A percentile compares a stretch with the other conserved stretches of the same genome.
Evolutionary conservation across 2,797 vertebrate species (phyloP).

Genomic region (Coregonus suidteri): DNA sequence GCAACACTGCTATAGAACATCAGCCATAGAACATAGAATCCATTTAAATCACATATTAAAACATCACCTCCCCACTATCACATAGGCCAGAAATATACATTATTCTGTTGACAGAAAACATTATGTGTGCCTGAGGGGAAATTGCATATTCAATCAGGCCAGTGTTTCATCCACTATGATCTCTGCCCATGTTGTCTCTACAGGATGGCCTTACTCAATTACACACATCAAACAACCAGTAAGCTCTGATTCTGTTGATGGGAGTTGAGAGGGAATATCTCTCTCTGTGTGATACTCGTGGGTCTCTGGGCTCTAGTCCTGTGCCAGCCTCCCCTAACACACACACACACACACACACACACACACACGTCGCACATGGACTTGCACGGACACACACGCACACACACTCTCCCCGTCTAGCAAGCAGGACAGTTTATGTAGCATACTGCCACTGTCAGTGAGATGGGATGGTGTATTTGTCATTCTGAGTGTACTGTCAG

Average conservation of each 20-base stretch:
- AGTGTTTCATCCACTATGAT: background rate
- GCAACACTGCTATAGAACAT: background rate
- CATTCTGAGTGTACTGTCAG: no score
- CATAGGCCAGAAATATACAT: background rate
- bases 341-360: background rate
- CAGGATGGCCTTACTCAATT: background rate
- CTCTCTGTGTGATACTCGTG: background rate
- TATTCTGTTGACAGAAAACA: background rate
- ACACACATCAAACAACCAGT: slow-evolving; percentile 5
- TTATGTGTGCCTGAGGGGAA: no score
- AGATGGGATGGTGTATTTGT: background rate
- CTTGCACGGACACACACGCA: no score
- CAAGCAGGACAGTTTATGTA: background rate
- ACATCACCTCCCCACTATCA: background rate
- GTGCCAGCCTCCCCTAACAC: background rate
- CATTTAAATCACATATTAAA: background rate
- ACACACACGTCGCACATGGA: no score
- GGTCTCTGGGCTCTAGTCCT: background rate
- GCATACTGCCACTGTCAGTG: background rate
- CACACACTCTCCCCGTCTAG: no score
- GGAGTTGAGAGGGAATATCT: background rate
- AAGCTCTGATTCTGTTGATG: background rate
- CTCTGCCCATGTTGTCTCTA: background rate
- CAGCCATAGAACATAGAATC: background rate
- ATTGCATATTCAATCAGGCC: background rate